Base-by-base conservation (phyloP, 2,797 vertebrate genomes). In the Syngnathus rostellatus region DNA sequence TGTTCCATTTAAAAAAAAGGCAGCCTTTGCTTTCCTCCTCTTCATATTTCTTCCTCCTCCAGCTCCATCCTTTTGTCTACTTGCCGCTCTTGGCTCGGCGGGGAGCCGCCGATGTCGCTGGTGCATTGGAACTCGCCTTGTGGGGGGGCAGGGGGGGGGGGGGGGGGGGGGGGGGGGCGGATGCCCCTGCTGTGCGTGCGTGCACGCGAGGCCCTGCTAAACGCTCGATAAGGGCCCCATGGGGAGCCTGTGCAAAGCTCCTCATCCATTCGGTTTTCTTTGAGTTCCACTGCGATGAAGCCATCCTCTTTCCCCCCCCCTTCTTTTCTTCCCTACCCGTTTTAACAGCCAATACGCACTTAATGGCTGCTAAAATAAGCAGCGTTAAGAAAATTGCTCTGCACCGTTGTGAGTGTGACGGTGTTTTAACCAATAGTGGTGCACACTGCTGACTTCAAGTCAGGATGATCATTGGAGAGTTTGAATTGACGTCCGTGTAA, bases 141-240 rank as follows among this genome's bases (percentile, higher is more conserved):
- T 65, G 14, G 71, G 78, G 83, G 85, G 87, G 78, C 77, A 82
- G 83, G 77, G 70, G 76, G 83, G 77, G 83, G 78, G 76, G 83
- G 77, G 83, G 78, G 76, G 83, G 77, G 70, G 76, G 83, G 77
- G 70, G 76, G 83, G 77, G 83, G 78, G 76, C 31, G 31, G 31
- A 3, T 76, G 54, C 53, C 79, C 84, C 86, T 8, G 77, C 82
- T 82, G 86, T 62, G 83, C 68, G 63, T 63, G 67, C 64, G 73
- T 62, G 69, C 62, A 38, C 59, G 53, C 58, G 58, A 55, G 62
- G 64, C 17, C 65, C 10, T 68, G 65, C 48, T 23, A 40, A 66
- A 69, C n/a, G 14, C 65, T 67, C 68, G 73, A 88, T 83, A 66
- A 79, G 69, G 68, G 68, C 73, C 64, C 45, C 64, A 65, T 37